Evolutionary conservation across 1,140 invertebrate species (phyloP).

Genomic region (Ostrea edulis): DNA sequence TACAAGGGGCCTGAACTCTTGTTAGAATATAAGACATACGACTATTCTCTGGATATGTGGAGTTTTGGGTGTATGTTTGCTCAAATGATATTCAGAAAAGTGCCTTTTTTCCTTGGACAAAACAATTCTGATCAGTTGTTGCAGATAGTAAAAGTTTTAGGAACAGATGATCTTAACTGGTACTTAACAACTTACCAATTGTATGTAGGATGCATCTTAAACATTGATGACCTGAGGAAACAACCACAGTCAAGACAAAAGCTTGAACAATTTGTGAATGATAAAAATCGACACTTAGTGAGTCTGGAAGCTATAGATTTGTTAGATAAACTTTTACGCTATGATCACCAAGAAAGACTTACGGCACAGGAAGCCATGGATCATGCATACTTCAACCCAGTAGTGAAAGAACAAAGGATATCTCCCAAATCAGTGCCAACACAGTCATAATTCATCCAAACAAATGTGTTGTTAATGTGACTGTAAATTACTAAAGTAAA

Average conservation of each 20-base stretch:
- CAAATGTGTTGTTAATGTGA: no score
- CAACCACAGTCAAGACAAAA: slow-evolving; percentile 95
- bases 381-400: slow-evolving; percentile 98
- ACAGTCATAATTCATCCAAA: slow-evolving; percentile 56
- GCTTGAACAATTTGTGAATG: slow-evolving; percentile 99
- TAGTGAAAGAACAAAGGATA: slow-evolving; percentile 91
- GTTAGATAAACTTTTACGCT: slow-evolving; percentile 97
- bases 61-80: slow-evolving; percentile 98
- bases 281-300: slow-evolving; percentile 99
- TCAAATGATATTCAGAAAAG: slow-evolving; percentile 99
- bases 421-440: slow-evolving; percentile 79
- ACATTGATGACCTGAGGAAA: slow-evolving; percentile 96
- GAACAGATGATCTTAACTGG: slow-evolving; percentile 99
- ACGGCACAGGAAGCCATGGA: slow-evolving; percentile 99
- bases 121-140: slow-evolving; percentile 99
- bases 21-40: slow-evolving; percentile 93
- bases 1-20: slow-evolving; percentile 98
- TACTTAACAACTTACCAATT: slow-evolving; percentile 99
- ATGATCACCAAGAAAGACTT: slow-evolving; percentile 98
- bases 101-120: slow-evolving; percentile 99
- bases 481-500: no score
- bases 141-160: slow-evolving; percentile 99
- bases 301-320: slow-evolving; percentile 99
- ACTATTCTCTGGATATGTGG: slow-evolving; percentile 30
- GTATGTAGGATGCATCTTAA: slow-evolving; percentile 98